Base-by-base conservation (phyloP, 2,113 vertebrate species). In the Pseudorasbora parva region DNA sequence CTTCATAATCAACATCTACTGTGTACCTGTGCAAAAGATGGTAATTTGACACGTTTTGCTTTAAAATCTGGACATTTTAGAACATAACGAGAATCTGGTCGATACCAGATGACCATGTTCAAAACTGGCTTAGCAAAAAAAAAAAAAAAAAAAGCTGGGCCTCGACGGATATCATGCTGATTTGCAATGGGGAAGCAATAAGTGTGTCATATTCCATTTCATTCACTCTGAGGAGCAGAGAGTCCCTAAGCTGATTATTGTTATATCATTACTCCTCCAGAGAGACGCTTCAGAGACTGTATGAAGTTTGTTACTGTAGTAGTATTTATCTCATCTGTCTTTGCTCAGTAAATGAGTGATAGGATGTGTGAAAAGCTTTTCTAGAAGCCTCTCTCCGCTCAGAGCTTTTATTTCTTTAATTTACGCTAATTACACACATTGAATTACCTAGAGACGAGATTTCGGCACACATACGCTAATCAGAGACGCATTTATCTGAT, bases 171-270 rank as follows among this genome's bases (percentile, higher is more conserved):
- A 84, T 84, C 64, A 47, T 37, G 30, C 33, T 17, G 37, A 78
- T 81, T 84, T 84, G 25, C 30, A 62, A 84, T 41, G 56, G 76
- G 8, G 37, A 79, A 73, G 76, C 45, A 72, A 84, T 80, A 80
- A 68, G 60, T 45, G 54, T 47, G 69, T 62, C 76, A 73, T 79
- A 84, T 80, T 84, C 25, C 37, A 33, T 80, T 80, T 84, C 57
- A 73, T 73, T 84, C 23, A 73, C 76, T 49, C 64, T 21, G 77
- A 73, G 54, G 77, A 51, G 54, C 77, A n/a, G 60, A 69, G 78
- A 81, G 78, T 54, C 62, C 21, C 78, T 80, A 84, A 84, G 19
- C 30, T 71, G 64, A 84, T 80, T 84, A 73, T 60, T 84, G 66
- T 64, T 59, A 59, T 60, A 80, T 51, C 76, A 60, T 62, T 62